Evolutionary conservation across 2,113 vertebrate species (phyloP).

Genomic region (Halcyon malimbica): DNA sequence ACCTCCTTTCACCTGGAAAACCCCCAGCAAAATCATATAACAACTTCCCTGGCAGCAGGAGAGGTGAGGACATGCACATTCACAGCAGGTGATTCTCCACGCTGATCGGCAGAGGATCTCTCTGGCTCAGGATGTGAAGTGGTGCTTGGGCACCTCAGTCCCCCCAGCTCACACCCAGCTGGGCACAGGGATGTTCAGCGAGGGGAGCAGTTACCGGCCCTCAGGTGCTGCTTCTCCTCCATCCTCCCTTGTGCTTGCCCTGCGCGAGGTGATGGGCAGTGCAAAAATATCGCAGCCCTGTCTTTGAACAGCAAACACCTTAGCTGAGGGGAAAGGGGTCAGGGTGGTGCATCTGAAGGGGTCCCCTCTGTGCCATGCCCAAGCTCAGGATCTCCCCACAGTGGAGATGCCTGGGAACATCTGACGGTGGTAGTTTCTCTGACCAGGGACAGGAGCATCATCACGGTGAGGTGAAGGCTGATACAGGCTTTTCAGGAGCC

Average conservation of each 20-base stretch:
- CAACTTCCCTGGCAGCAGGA: background rate
- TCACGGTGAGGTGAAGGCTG: background rate
- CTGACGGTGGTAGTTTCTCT: background rate
- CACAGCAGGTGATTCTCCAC: background rate
- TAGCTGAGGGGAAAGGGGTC: background rate
- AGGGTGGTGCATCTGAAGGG: background rate
- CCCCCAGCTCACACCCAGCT: rapidly evolving
- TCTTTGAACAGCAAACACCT: background rate
- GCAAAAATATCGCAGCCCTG: rapidly evolving
- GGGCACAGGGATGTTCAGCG: rapidly evolving
- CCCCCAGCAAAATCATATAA: background rate
- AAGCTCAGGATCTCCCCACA: background rate
- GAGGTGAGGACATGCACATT: background rate
- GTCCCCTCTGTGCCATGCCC: rapidly evolving
- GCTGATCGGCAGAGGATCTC: background rate
- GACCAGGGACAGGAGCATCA: background rate
- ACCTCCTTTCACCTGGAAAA: slow-evolving; percentile 63
- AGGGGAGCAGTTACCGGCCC: background rate
- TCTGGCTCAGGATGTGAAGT: background rate
- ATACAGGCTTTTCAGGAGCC: background rate
- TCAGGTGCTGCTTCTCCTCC: rapidly evolving
- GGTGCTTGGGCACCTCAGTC: rapidly evolving
- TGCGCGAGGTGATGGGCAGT: background rate
- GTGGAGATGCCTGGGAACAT: background rate
- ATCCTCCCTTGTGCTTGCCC: background rate